A percentile compares a stretch with the other conserved stretches of the same genome.
Evolutionary conservation across 2,113 vertebrate genomes (phyloP).

Genomic region (Semicossyphus pulcher): DNA sequence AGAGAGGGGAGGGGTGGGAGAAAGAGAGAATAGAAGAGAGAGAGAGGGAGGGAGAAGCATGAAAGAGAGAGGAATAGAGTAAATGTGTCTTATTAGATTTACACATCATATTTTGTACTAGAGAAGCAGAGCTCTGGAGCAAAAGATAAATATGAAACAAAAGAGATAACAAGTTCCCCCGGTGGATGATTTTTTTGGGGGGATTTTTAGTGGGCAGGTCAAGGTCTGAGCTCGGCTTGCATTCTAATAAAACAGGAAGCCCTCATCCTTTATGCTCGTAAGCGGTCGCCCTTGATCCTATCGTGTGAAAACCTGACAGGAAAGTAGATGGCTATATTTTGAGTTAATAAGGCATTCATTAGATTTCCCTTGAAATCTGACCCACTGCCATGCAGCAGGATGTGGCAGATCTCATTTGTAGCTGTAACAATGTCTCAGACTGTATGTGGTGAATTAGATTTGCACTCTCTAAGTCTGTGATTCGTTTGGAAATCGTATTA

Average conservation of each 20-base stretch:
- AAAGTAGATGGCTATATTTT: no score
- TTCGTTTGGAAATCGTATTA: no score
- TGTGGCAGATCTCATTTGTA: no score
- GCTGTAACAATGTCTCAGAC: no score
- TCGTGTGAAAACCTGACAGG: no score
- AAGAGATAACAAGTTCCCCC: background rate
- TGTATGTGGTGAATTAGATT: no score
- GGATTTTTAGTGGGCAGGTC: background rate
- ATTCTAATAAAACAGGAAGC: background rate
- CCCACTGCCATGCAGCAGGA: no score
- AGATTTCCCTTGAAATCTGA: no score
- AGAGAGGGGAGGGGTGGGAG: slow-evolving; percentile 15
- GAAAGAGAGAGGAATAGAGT: background rate
- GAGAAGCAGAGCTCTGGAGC: background rate
- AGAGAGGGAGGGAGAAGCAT: background rate
- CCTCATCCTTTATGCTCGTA: background rate
- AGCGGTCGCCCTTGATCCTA: background rate
- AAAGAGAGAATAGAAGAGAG: background rate
- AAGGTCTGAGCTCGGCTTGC: background rate
- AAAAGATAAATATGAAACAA: slow-evolving; percentile 4
- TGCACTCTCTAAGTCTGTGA: no score
- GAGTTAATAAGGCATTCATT: no score
- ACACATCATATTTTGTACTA: slow-evolving; percentile 20
- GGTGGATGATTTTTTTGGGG: background rate
- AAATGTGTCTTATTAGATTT: slow-evolving; percentile 15